Evolutionary conservation across 2,113 vertebrate genomes (phyloP).

Genomic region (Brachypteracias leptosomus): DNA sequence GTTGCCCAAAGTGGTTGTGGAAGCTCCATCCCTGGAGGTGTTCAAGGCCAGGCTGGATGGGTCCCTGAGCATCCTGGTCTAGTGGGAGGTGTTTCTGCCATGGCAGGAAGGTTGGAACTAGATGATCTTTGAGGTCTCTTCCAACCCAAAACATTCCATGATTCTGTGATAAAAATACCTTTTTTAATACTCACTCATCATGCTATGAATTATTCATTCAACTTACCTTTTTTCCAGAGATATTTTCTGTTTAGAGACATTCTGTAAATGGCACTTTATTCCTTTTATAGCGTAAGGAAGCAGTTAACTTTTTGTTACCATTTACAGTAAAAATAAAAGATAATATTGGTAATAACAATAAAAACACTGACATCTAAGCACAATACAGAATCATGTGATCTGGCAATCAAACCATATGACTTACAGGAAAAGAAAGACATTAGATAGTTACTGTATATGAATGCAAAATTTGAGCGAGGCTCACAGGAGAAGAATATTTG

Average conservation of each 20-base stretch:
- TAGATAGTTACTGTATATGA: conserved; percentile 54
- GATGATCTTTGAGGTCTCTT: too few species aligned
- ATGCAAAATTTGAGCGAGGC: conserved; percentile 13
- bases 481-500: conserved; percentile 5
- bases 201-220: conserved; percentile 36
- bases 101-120: too few species aligned
- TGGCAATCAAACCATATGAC: conserved; percentile 45
- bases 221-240: not conserved
- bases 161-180: not conserved
- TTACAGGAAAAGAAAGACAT: conserved; percentile 70
- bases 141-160: too few species aligned
- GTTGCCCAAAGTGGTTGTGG: too few species aligned
- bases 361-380: conserved; percentile 55
- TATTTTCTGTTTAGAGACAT: conserved; percentile 21
- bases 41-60: too few species aligned
- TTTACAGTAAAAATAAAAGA: conserved; percentile 61
- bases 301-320: conserved; percentile 51
- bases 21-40: too few species aligned
- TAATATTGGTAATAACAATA: conserved; percentile 57
- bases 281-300: conserved; percentile 52
- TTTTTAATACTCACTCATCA: not conserved
- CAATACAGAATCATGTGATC: conserved; percentile 32
- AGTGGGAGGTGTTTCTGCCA: too few species aligned
- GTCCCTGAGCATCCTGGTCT: too few species aligned
- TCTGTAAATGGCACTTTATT: conserved; percentile 19